Evolutionary conservation across 2,113 vertebrate genomes (phyloP), one percentile per base, ranked within the genome.

Genomic region (Patagioenas fasciata): DNA sequence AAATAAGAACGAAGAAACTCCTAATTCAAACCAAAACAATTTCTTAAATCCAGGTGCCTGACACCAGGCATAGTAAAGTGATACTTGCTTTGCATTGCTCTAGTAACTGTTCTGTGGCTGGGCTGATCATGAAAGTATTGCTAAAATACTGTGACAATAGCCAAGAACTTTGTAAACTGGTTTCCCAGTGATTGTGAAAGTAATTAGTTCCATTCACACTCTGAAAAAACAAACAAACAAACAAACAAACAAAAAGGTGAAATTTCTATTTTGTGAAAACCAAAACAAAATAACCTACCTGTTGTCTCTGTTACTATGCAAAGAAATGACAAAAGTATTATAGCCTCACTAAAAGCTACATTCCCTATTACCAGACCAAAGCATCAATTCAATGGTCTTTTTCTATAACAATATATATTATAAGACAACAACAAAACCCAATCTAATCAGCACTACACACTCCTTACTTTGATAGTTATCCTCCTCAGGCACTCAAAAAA

Each of bases 401-500:
- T 58, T 60, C 28, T 34, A 32, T 20, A 77, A 75, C 57, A 53
- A 48, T 40, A 13, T 15, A 12, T 36, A 81, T 93, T 75, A 17
- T 53, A n/a, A 51, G 8, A 64, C 16, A 15, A 60, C 5, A 54
- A 40, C 14, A 11, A 2, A 1, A 0, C 2, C 25, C 42, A 13
- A 15, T 40, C 32, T 56, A n/a, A 42, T 38, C 48, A 75, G 15
- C 44, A 53, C 18, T 40, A 53, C 9, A 50, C 21, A 48, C 14
- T 38, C 10, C 17, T 70, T 11, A 53, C 29, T 64, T 57, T 20
- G 26, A 3, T 70, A 38, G 31, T 75, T 47, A 34, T 34, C 17
- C 3, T 29, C 7, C 18, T 64, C 29, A 32, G 20, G 31, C 11
- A 47, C n/a, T 38, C 40, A 44, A 61, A 32, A 24, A n/a, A 29